Evolutionary conservation across 2,797 vertebrate genomes (phyloP).

Genomic region (Hozukius guyotensis): DNA sequence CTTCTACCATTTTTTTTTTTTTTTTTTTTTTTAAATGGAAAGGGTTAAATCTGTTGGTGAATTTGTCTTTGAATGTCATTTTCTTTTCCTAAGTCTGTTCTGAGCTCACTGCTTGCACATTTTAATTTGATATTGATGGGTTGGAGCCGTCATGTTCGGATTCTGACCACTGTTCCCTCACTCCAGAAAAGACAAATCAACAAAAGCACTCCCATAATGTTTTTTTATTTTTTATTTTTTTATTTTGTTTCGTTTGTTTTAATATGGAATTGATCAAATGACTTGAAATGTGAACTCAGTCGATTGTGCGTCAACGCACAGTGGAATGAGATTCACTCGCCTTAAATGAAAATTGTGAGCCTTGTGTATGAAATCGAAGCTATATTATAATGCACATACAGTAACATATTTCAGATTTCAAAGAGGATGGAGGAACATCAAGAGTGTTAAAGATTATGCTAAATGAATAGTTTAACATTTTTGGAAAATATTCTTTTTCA

Average conservation of each 20-base stretch:
- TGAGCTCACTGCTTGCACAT: slow-evolving; percentile 75
- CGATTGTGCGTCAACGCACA: slow-evolving; percentile 20
- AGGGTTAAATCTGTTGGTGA: slow-evolving; percentile 56
- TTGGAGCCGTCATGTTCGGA: slow-evolving; percentile 49
- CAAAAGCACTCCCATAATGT: slow-evolving; percentile 64
- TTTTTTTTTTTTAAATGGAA: slow-evolving; percentile 38
- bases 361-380: slow-evolving; percentile 67
- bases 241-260: not conserved
- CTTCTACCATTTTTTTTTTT: slow-evolving; percentile 36
- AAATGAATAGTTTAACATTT: slow-evolving; percentile 12
- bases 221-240: slow-evolving; percentile 13
- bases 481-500: not conserved
- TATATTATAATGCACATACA: slow-evolving; percentile 66
- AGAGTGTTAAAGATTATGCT: not conserved
- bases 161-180: slow-evolving; percentile 69
- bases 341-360: slow-evolving; percentile 74
- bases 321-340: slow-evolving; percentile 65
- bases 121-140: slow-evolving; percentile 39
- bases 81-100: slow-evolving; percentile 57
- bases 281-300: slow-evolving; percentile 72
- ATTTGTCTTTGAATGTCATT: slow-evolving; percentile 72
- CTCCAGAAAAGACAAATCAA: slow-evolving; percentile 59
- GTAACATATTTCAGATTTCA: slow-evolving; percentile 12
- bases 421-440: slow-evolving; percentile 14
- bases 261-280: slow-evolving; percentile 69